Conservation (phyloP, 2,113 vertebrate genomes). For the Thermophis baileyi region DNA sequence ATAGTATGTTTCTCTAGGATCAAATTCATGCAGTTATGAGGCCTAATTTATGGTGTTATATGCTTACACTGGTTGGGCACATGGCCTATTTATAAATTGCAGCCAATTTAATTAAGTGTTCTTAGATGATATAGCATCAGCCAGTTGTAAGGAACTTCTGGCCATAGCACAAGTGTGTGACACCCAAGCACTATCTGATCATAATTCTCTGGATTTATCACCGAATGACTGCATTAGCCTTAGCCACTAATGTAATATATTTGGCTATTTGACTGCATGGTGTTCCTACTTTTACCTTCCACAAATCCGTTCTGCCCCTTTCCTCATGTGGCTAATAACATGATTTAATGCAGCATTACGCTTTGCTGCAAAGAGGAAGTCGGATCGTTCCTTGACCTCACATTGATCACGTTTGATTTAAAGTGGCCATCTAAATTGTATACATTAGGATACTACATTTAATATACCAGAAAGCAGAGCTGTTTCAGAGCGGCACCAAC, state of each 20-base stretch:
- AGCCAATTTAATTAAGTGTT: neutral
- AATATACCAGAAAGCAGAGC: conserved; percentile 42
- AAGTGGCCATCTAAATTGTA: conserved; percentile 48
- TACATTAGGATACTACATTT: conserved; percentile 35
- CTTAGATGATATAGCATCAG: neutral
- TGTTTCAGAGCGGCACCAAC: conserved; percentile 41
- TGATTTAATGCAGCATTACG: conserved; percentile 19
- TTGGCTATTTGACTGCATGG: conserved; percentile 9
- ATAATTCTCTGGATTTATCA: conserved; percentile 16
- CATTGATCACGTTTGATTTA: conserved; percentile 46
- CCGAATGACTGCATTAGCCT: neutral
- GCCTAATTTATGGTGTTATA: neutral
- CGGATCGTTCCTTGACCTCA: conserved; percentile 22
- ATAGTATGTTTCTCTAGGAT: neutral
- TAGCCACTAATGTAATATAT: neutral
- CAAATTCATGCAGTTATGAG: neutral
- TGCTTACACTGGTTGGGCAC: neutral
- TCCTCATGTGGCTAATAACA: conserved; percentile 2
- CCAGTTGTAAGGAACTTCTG: conserved; percentile 11
- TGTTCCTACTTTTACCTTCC: conserved; percentile 6
- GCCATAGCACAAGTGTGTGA: neutral
- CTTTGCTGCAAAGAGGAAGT: conserved; percentile 31
- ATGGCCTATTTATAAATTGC: neutral
- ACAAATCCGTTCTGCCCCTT: conserved; percentile 31
- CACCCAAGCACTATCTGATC: neutral